Base-by-base conservation (phyloP, 2,113 vertebrate species). In the Ploceus nigricollis region DNA sequence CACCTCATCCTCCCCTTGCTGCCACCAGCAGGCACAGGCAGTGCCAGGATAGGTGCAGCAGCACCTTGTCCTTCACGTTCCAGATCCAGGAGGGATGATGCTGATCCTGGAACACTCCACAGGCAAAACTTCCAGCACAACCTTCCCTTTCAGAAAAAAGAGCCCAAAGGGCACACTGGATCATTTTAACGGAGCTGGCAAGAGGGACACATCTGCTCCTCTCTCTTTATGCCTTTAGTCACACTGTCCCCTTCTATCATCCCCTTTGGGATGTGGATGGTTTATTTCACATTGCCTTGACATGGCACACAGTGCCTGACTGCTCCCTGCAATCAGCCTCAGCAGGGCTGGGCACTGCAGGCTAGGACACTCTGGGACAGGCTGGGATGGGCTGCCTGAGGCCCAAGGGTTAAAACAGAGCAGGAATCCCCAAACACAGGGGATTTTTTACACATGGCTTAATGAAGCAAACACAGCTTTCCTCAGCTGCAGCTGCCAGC, bases 181-280 rank as follows among this genome's bases (percentile, higher is more conserved):
- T 89, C 68, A 47, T 40, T 85, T 53, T 21, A 92, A 81, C 2
- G 18, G 76, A 70, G 66, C 37, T 92, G 85, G 91, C 93, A 90
- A 84, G 90, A 90, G 56, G 86, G 70, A 57, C 65, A 37, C 65
- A 73, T 93, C 87, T 93, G 83, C 73, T 94, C 53, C 28, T 79
- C 80, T 87, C 45, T 27, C 93, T 87, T 92, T 57, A 93, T 84
- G 82, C 90, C 88, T 92, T 92, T 47, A 92, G 95, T 91, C 93
- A 90, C 69, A 2, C 24, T 90, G 93, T 94, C 90, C 86, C 77
- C 73, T 94, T 56, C 66, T 5, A 73, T 94, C 80, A 83, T 1
- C 42, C 65, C 73, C 80, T 61, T 28, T 3, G 11, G 86, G 50
- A 48, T 24, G 3, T 18, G 80, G 79, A 89, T 20, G 80, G 7